Base-by-base conservation (phyloP, 2,113 vertebrate species). In the Columba livia region DNA sequence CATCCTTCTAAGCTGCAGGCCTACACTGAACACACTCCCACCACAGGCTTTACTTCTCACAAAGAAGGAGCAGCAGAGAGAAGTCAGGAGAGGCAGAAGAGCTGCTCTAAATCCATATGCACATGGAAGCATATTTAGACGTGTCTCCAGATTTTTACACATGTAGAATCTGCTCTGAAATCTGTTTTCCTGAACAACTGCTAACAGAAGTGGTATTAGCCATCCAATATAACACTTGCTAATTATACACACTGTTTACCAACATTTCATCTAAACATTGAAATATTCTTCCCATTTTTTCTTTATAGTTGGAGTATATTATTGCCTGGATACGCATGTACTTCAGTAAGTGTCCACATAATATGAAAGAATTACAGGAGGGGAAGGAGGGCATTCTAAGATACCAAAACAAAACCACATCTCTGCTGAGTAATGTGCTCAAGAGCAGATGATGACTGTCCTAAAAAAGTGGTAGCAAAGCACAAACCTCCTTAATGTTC, bases 131-230 rank as follows among this genome's bases (percentile, higher is more conserved):
- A 31, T 40, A 93, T 89, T 92, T 92, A 89, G 50, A 92, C 65
- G 54, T 31, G 20, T 51, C 58, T 95, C 79, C 51, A 88, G 67
- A 90, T 70, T 86, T 94, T 85, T 82, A 83, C 79, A 88, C 51
- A 58, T 80, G 70, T 50, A 90, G 64, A 94, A 88, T 93, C 84
- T 96, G 93, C 69, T 94, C 72, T 70, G 75, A 96, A 96, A 96
- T 95, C 91, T 96, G 95, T 88, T 95, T 72, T 83, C 72, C 51
- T 71, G 79, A 90, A 80, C 75, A 93, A 96, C 92, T 93, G 88
- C 65, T 95, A 94, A 81, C 64, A 71, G 83, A 94, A 96, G 60
- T 79, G 26, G 7, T 78, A 94, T 94, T 97, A 96, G 92, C 82
- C 51, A 86, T 64, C 72, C 83, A 84, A 78, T 86, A 26, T 32